A percentile compares a stretch with the other conserved stretches of the same genome.
Evolutionary conservation across 2,113 vertebrate species (phyloP).

Genomic region (Myiozetetes cayanensis): DNA sequence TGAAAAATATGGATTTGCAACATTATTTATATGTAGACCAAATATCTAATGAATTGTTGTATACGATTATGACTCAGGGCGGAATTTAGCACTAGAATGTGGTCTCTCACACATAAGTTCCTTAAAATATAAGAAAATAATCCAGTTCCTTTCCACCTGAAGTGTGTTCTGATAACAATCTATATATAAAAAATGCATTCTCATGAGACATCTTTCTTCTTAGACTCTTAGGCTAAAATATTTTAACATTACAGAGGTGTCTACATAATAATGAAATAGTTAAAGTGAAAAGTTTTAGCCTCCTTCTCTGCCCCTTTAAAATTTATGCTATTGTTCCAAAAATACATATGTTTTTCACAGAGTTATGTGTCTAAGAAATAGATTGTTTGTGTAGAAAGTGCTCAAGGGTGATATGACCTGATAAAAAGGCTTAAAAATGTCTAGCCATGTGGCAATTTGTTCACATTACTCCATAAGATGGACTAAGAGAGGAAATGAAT

Average conservation of each 20-base stretch:
- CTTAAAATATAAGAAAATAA: neutral
- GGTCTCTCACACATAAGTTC: neutral
- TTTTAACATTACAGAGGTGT: neutral
- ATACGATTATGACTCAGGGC: neutral
- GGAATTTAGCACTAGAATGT: neutral
- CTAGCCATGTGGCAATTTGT: neutral
- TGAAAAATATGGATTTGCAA: neutral
- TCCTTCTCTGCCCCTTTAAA: neutral
- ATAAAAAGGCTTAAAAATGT: constrained; percentile 33
- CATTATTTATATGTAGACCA: neutral
- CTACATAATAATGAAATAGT: neutral
- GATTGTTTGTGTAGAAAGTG: neutral
- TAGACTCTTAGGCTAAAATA: neutral
- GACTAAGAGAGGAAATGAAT: neutral
- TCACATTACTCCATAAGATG: neutral
- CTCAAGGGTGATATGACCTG: neutral
- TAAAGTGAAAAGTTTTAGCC: neutral
- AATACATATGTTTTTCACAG: neutral
- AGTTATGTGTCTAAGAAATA: neutral
- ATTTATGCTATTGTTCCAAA: neutral
- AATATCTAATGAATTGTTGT: neutral
- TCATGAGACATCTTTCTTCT: neutral
- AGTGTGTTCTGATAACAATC: neutral
- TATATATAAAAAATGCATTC: neutral
- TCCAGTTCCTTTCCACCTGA: constrained; percentile 5